A percentile compares a stretch with the other conserved stretches of the same genome.
Evolutionary conservation across 1,140 invertebrate genomes (phyloP).

Genomic region (Andricus grossulariae): DNA sequence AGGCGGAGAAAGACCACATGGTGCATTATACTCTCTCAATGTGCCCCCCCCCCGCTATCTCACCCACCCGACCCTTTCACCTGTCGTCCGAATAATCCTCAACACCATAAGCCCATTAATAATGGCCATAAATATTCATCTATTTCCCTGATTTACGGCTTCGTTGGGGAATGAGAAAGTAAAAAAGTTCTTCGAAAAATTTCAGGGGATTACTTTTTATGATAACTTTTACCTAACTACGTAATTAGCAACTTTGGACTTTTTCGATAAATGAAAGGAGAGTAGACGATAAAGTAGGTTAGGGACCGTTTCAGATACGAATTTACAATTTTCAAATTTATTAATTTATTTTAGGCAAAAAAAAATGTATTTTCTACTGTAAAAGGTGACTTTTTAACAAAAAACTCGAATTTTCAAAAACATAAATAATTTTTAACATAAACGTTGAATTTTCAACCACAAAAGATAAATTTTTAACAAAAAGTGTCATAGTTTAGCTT

Average conservation of each 20-base stretch:
- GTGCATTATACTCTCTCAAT: conserved; percentile 60
- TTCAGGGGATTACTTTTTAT: conserved; percentile 26
- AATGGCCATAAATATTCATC: conserved; percentile 67
- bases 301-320: no score
- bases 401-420: no score
- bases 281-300: no score
- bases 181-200: conserved; percentile 45
- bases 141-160: conserved; percentile 57
- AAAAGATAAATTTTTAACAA: no score
- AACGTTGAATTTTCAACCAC: no score
- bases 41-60: conserved; percentile 36
- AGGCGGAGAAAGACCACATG: conserved; percentile 39
- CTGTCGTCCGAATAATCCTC: conserved; percentile 57
- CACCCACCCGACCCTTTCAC: conserved; percentile 34
- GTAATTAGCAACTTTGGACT: not conserved
- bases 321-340: no score
- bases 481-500: no score
- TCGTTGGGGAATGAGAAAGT: conserved; percentile 41
- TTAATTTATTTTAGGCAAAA: no score
- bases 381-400: no score
- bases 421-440: no score
- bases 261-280: not conserved
- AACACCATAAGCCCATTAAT: conserved; percentile 63
- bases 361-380: no score
- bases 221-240: conserved; percentile 18